Base-by-base conservation (phyloP, 2,888 invertebrate genomes). In the Gastracanthus pulcherrimus region DNA sequence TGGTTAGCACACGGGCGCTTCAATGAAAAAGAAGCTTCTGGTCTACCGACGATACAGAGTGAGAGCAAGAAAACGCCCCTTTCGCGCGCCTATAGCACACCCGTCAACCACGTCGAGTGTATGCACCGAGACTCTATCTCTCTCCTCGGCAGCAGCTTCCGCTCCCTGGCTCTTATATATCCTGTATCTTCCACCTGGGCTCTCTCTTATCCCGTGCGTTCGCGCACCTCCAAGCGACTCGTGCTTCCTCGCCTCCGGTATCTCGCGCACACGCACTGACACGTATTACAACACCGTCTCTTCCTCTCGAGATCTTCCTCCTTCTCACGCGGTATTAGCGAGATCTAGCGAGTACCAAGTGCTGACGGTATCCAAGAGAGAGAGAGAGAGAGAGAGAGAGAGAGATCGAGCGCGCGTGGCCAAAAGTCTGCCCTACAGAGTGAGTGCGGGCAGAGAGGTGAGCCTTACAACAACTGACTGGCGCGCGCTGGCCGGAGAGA, bases 31-130 rank as follows among this genome's bases (percentile, higher is more conserved):
- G n/a, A 38, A 45, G 48, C 51, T 66, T 36, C 41, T 41, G 16
- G 19, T 11, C 2, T 55, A 55, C 55, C 19, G 51, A 36, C 3
- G 55, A 9, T 55, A 26, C 23, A 5, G 19, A 13, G 45, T 16
- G 45, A 55, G 55, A 55, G n/a, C n/a, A n/a, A n/a, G 69, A 70
- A 70, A 70, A 76, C 69, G 69, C 76, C 69, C 76, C 69, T 48
- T 66, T 76, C 34, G 48, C 31, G 29, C 74, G 31, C 74, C n/a
- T n/a, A n/a, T n/a, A n/a, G 45, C 45, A 36, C 36, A 51, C 1
- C 16, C 16, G 19, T 19, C 36, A 6, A 19, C 26, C 16, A 19
- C 36, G 23, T 9, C 9, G 19, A 4, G 34, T 19, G 26, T n/a
- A n/a, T n/a, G n/a, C 62, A 55, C 55, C 1, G n/a, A 48, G 55